Evolutionary conservation across 2,113 vertebrate genomes (phyloP).

Genomic region (Brienomyrus brachyistius): DNA sequence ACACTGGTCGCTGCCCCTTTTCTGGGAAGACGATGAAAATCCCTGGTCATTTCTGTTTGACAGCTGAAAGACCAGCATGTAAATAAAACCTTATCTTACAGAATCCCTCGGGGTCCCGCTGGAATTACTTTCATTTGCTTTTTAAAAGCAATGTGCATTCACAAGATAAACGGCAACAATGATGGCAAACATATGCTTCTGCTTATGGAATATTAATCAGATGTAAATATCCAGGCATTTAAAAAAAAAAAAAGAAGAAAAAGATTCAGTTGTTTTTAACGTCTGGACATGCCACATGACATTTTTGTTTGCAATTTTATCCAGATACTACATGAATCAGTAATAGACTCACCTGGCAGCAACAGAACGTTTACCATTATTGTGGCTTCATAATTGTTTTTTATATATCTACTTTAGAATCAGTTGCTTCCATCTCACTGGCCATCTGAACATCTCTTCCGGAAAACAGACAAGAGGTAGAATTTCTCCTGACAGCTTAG

Average conservation of each 20-base stretch:
- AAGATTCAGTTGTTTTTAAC: neutral
- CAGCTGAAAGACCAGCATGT: neutral
- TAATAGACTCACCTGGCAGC: neutral
- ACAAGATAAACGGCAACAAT: neutral
- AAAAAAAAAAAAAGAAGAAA: neutral
- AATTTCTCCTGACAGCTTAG: neutral
- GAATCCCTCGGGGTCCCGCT: neutral
- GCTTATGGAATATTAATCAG: neutral
- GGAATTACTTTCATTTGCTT: conserved; percentile 1
- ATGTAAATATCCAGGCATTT: neutral
- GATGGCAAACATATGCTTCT: neutral
- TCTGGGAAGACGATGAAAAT: neutral
- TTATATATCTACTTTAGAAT: neutral
- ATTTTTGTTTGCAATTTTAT: neutral
- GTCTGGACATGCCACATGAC: neutral
- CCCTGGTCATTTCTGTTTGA: neutral
- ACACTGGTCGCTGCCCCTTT: neutral
- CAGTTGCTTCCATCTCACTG: neutral
- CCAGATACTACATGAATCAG: neutral
- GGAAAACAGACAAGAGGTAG: neutral
- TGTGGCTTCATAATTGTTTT: neutral
- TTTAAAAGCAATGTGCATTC: neutral
- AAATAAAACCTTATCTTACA: conserved; percentile 11
- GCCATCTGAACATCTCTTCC: neutral
- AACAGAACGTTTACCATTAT: neutral